Conservation (phyloP, 2,113 vertebrate species). For the Bettongia penicillata region DNA sequence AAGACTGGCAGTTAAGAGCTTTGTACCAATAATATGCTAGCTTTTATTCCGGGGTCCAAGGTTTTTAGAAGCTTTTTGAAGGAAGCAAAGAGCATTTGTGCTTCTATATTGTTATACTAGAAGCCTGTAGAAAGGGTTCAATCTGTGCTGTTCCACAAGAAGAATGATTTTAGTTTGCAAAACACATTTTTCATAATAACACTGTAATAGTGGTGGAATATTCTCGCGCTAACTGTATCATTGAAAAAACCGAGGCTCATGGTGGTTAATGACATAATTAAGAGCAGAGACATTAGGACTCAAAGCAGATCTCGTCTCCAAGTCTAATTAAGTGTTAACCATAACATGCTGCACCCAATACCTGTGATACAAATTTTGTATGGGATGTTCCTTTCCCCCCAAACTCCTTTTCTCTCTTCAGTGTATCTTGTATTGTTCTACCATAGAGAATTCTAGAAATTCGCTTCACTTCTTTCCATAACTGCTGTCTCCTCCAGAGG, state of each 20-base stretch:
- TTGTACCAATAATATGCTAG: background rate
- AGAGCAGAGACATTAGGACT: background rate
- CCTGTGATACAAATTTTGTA: background rate
- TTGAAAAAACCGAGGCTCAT: background rate
- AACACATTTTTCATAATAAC: background rate
- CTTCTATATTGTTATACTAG: background rate
- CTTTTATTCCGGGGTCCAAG: background rate
- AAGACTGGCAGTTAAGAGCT: background rate
- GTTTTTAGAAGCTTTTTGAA: conserved; percentile 5
- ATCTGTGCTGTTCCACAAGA: background rate
- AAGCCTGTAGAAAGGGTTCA: background rate
- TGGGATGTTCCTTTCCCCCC: background rate
- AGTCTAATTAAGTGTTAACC: no score
- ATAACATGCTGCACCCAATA: no score
- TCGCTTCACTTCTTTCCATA: background rate
- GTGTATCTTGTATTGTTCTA: background rate
- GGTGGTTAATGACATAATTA: background rate
- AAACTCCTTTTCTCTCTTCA: background rate
- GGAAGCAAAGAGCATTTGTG: background rate
- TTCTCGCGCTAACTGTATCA: background rate
- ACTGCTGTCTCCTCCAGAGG: background rate
- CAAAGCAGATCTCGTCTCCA: background rate
- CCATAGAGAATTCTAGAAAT: background rate
- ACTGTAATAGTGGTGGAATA: background rate
- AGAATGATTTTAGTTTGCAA: background rate